phyloP scores from a whole-genome alignment of 2,797 vertebrate genomes.

The Loriculus beryllinus region DNA sequence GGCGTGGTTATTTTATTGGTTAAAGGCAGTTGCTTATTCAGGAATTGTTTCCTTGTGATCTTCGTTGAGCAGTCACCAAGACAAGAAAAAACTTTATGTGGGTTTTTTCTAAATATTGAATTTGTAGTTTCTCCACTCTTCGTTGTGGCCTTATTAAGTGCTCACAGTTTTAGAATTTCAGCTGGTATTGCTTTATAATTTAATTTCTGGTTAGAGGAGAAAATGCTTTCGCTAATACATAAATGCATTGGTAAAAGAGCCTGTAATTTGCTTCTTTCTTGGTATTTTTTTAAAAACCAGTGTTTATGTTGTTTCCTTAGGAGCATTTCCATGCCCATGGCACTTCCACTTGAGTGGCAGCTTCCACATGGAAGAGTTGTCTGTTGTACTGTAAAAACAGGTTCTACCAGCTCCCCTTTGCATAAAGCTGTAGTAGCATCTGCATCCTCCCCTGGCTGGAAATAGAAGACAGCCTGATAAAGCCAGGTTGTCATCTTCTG shows the following conservation, averaged over 20 bases:
- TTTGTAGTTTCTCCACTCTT: neutral
- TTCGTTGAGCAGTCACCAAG: neutral
- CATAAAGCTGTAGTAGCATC: neutral
- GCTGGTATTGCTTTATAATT: neutral
- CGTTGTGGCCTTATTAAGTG: neutral
- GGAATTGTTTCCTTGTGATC: neutral
- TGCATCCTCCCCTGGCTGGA: neutral
- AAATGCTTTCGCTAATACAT: neutral
- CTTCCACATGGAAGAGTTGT: neutral
- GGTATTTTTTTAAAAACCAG: accelerated
- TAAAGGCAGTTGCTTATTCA: neutral
- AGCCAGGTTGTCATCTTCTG: neutral
- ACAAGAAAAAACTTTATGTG: neutral
- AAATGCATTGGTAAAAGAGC: neutral
- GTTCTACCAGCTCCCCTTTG: neutral
- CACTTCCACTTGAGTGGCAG: neutral
- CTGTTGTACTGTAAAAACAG: neutral
- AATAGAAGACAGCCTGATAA: neutral
- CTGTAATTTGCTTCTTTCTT: neutral
- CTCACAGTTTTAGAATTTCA: neutral
- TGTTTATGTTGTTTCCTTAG: neutral
- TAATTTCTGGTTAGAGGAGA: neutral
- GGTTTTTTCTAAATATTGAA: neutral
- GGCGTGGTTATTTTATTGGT: neutral
- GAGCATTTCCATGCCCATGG: neutral